phyloP scores from a whole-genome alignment of 2,113 vertebrate genomes.

The Dolichotis patagonum region DNA sequence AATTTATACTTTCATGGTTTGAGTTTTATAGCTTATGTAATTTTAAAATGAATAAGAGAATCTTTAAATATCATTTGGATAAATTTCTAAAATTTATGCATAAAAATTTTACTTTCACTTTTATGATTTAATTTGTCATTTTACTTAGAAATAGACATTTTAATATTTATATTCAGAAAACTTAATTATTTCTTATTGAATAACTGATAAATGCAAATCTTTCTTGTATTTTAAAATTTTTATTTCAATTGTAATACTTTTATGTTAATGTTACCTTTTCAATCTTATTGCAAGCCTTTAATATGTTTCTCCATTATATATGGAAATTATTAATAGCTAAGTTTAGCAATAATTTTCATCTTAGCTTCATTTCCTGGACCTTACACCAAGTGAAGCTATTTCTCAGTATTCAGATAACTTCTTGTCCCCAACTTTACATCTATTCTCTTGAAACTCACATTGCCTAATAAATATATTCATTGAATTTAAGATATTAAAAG shows the following conservation, averaged over 20 bases:
- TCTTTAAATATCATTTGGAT: constrained; percentile 30
- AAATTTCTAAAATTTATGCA: neutral
- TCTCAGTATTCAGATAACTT: neutral
- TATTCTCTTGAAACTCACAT: neutral
- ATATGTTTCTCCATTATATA: neutral
- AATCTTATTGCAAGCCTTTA: neutral
- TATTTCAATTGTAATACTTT: neutral
- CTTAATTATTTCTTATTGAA: neutral
- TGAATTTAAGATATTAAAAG: neutral
- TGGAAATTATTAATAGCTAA: neutral
- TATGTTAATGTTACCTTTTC: neutral
- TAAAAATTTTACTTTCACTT: neutral
- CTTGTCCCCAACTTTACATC: neutral
- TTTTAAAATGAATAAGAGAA: neutral
- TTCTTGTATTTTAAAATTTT: constrained; percentile 21
- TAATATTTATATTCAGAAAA: constrained; percentile 31
- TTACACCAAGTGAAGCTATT: neutral
- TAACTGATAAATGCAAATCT: neutral
- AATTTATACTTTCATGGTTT: neutral
- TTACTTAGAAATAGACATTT: constrained; percentile 10
- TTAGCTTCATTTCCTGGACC: neutral
- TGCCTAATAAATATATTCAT: neutral
- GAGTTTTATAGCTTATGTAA: neutral
- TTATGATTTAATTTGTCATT: neutral
- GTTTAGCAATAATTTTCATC: neutral